Percentiles rank a stretch among this genome's conserved stretches.
Conservation (phyloP, 1,140 invertebrate species). For the Drosophila bocki region DNA sequence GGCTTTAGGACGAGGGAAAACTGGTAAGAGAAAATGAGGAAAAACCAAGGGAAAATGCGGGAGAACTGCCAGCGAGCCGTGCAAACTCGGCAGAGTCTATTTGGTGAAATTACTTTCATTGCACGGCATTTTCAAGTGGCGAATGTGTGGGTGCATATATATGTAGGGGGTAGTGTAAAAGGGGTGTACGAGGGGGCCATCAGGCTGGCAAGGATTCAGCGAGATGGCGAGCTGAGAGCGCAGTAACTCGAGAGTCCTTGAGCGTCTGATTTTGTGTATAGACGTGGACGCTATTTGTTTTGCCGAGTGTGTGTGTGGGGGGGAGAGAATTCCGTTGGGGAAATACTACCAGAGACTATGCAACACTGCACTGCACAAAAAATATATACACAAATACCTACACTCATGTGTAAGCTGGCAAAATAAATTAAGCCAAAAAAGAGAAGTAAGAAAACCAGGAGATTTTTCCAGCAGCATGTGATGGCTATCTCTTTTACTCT, state of each 20-base stretch:
- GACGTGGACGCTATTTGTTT: slow-evolving; percentile 81
- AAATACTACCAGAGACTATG: background rate
- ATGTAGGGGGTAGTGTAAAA: background rate
- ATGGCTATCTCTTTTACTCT: background rate
- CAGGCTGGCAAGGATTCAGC: slow-evolving; percentile 4
- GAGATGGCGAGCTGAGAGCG: slow-evolving; percentile 27
- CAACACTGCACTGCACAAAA: slow-evolving; percentile 5
- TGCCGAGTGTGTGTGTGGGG: slow-evolving; percentile 46
- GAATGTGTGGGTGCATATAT: slow-evolving; percentile 29
- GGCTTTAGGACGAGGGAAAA: background rate
- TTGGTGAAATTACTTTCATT: slow-evolving; percentile 82
- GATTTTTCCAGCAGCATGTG: slow-evolving; percentile 1
- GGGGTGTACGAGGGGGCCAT: background rate
- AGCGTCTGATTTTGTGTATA: slow-evolving; percentile 84
- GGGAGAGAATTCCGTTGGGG: slow-evolving; percentile 8
- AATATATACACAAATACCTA: background rate
- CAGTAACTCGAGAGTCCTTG: slow-evolving; percentile 75
- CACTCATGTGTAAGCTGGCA: slow-evolving; percentile 16
- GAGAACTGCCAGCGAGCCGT: slow-evolving; percentile 33
- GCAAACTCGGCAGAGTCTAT: slow-evolving; percentile 71
- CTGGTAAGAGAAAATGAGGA: slow-evolving; percentile 4
- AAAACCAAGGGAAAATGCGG: slow-evolving; percentile 7
- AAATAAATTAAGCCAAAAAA: slow-evolving; percentile 64
- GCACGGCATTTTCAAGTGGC: slow-evolving; percentile 70
- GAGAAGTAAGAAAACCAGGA: slow-evolving; percentile 36